Conservation (phyloP, 2,888 invertebrate genomes). For the Ochropacha duplaris region DNA sequence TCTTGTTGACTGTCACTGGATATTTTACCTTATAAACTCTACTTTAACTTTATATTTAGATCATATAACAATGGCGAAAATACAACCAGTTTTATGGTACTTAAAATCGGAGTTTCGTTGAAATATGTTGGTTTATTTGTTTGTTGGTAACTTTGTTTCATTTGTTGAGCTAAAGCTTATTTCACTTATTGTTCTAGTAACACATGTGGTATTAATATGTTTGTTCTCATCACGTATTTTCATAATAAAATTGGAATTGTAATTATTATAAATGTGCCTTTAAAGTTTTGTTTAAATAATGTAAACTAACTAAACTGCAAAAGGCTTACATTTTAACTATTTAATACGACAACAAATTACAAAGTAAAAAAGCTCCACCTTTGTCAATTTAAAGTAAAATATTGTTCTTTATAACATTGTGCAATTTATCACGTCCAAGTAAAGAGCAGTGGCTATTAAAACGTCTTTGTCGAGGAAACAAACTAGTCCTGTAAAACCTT, state of each 20-base stretch:
- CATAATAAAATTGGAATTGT: background rate
- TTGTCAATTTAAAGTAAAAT: background rate
- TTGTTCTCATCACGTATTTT: background rate
- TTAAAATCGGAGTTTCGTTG: background rate
- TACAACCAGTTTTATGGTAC: background rate
- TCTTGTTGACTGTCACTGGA: background rate
- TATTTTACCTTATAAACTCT: background rate
- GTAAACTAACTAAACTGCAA: too few relatives aligned
- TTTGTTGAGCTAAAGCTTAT: background rate
- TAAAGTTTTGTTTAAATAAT: too few relatives aligned
- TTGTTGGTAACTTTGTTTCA: background rate
- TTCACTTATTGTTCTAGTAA: background rate
- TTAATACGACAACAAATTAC: background rate
- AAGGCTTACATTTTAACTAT: background rate
- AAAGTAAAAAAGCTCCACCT: background rate
- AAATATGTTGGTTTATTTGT: constrained; percentile 2
- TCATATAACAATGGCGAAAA: constrained; percentile 1
- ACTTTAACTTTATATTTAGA: constrained; percentile 2
- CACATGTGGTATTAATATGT: background rate
- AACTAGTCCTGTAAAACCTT: constrained; percentile 22
- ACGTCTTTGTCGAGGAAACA: constrained; percentile 13
- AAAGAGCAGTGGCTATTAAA: background rate
- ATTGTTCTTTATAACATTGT: background rate
- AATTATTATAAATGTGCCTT: too few relatives aligned
- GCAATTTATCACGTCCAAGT: constrained; percentile 1